Evolutionary conservation across 2,888 invertebrate genomes (phyloP), one percentile per base, ranked within the genome.

Genomic region (Athetis lepigone): DNA sequence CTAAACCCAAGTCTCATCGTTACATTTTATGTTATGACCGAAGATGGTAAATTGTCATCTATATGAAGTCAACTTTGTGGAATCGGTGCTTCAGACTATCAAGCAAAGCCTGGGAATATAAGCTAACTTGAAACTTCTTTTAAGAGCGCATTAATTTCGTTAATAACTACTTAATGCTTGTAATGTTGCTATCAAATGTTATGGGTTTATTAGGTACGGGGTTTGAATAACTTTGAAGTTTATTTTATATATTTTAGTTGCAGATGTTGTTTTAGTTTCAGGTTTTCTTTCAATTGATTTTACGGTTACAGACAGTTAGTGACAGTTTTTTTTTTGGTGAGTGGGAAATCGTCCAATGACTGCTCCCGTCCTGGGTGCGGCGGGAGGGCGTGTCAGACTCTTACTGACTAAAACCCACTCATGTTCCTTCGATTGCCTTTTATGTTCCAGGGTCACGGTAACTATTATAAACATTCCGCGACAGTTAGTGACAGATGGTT

Each of bases 31-130:
- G 93, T 88, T 86, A 93, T 83, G 81, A 84, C 87, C 71, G 60
- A 85, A 87, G 89, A 92, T 88, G 89, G 85, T 81, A 89, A 93
- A 93, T 92, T 91, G 92, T 89, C 92, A 92, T 88, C 86, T 89
- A 89, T 80, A 75, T 47, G 65, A 45, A 50, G 75, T 59, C 7
- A 68, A 79, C 54, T 79, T 72, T 43, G 55, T 47, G 9, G 56
- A 68, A 77, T 70, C 23, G 75, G 61, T 65, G 19, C 58, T 71
- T 68, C n/a, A 62, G 64, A 52, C 65, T 66, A 76, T 77, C 70
- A 70, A 77, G 21, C 27, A 70, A 77, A 74, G 77, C 64, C 68
- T 74, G 70, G 47, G 47, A 55, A 51, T 74, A 66, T 60, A 59
- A 75, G 70, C 71, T 72, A 57, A 58, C 57, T 67, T 73, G 61